A percentile compares a stretch with the other conserved stretches of the same genome.
Evolutionary conservation across 2,797 vertebrate genomes (phyloP).

Genomic region (Otolemur crassicaudatus): DNA sequence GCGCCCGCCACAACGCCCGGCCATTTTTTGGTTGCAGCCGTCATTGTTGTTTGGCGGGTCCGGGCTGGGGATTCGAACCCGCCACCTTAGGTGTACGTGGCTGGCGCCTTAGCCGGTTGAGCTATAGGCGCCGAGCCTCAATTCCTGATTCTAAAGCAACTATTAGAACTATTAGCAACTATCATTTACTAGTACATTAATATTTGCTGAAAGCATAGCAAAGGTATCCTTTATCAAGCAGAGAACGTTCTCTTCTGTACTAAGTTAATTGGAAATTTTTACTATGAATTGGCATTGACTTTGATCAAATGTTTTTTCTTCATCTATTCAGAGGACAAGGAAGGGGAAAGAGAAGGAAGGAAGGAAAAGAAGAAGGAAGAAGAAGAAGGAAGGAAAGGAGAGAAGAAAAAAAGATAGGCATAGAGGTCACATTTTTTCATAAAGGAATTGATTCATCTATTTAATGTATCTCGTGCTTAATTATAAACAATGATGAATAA

Average conservation of each 20-base stretch:
- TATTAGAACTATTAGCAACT: neutral
- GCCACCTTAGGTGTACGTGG: too few relatives aligned
- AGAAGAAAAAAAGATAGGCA: neutral
- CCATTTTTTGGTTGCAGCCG: too few relatives aligned
- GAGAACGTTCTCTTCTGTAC: neutral
- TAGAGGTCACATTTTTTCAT: neutral
- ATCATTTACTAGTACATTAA: neutral
- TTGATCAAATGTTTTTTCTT: constrained; percentile 31
- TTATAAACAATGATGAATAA: constrained; percentile 1
- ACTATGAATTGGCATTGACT: neutral
- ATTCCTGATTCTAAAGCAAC: constrained; percentile 25
- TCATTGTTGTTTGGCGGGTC: too few relatives aligned
- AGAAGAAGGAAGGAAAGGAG: neutral
- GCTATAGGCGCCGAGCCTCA: too few relatives aligned
- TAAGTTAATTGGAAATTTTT: constrained; percentile 52
- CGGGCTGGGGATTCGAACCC: too few relatives aligned
- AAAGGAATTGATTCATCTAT: neutral
- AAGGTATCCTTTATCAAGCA: neutral
- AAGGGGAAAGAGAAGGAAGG: neutral
- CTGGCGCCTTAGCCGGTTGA: too few relatives aligned
- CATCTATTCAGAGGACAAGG: neutral
- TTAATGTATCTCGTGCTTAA: constrained; percentile 11
- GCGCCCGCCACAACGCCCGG: too few relatives aligned
- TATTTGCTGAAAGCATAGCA: neutral
- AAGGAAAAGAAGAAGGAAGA: neutral